Conservation (phyloP, 2,797 vertebrate species). For the Sebastes jordani region DNA sequence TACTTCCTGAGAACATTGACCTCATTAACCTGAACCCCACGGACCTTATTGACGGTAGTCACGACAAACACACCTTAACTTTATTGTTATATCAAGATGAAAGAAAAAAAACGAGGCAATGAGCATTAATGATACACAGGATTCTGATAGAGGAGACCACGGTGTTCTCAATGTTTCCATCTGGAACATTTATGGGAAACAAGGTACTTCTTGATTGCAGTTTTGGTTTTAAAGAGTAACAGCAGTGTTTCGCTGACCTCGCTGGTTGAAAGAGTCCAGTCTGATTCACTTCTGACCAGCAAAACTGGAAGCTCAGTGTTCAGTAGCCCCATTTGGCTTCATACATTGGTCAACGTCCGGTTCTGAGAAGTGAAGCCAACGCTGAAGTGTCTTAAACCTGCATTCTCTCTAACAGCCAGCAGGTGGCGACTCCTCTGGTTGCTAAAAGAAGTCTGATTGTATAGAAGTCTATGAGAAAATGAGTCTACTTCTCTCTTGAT, state of each 20-base stretch:
- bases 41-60: background rate
- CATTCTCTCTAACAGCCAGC: too few species aligned
- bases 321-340: too few species aligned
- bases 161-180: background rate
- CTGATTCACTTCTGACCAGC: too few species aligned
- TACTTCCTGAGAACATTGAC: constrained; percentile 41
- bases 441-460: too few species aligned
- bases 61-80: constrained; percentile 23
- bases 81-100: background rate
- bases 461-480: too few species aligned
- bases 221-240: background rate
- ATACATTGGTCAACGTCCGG: too few species aligned
- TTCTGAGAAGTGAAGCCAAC: too few species aligned
- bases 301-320: too few species aligned
- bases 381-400: too few species aligned
- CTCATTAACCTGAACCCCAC: constrained; percentile 43
- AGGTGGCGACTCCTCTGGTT: too few species aligned
- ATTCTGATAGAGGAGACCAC: background rate
- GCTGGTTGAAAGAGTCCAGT: too few species aligned
- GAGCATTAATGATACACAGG: background rate
- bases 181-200: background rate
- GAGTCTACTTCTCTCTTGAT: too few species aligned
- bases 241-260: background rate
- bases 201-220: background rate
- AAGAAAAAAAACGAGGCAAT: background rate